Conservation (phyloP, 1,140 invertebrate genomes). For the Orchestia grillus region DNA sequence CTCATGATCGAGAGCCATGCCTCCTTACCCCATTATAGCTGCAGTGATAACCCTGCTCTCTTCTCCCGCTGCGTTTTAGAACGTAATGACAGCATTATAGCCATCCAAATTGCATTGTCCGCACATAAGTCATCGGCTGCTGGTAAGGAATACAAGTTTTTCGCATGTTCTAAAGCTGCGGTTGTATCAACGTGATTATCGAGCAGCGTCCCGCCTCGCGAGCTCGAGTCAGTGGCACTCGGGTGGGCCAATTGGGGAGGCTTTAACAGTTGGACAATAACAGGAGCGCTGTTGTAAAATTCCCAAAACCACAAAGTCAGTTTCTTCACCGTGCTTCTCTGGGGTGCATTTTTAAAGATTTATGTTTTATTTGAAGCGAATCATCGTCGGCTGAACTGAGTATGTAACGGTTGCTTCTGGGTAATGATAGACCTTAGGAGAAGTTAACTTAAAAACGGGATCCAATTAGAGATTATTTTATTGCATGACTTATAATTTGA, state of each 20-base stretch:
- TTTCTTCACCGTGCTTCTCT: neutral
- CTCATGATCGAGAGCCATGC: neutral
- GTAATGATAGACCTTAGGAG: neutral
- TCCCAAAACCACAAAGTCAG: neutral
- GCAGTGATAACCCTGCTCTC: neutral
- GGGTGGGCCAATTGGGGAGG: neutral
- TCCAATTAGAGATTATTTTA: neutral
- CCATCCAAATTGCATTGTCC: neutral
- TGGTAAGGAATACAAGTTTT: neutral
- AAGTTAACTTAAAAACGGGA: neutral
- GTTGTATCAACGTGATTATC: neutral
- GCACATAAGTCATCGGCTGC: neutral
- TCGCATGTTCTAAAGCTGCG: neutral
- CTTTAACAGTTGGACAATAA: neutral
- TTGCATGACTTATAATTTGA: neutral
- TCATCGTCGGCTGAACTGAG: neutral
- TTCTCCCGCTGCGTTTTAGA: neutral
- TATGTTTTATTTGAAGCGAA: neutral
- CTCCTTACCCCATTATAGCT: neutral
- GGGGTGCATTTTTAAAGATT: neutral
- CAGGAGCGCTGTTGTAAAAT: neutral
- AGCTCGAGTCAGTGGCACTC: neutral
- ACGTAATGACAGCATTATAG: neutral
- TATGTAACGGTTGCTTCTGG: neutral
- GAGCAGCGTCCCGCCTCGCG: neutral